phyloP scores from a whole-genome alignment of 2,888 invertebrate species.

The Gastrophysa polygoni region DNA sequence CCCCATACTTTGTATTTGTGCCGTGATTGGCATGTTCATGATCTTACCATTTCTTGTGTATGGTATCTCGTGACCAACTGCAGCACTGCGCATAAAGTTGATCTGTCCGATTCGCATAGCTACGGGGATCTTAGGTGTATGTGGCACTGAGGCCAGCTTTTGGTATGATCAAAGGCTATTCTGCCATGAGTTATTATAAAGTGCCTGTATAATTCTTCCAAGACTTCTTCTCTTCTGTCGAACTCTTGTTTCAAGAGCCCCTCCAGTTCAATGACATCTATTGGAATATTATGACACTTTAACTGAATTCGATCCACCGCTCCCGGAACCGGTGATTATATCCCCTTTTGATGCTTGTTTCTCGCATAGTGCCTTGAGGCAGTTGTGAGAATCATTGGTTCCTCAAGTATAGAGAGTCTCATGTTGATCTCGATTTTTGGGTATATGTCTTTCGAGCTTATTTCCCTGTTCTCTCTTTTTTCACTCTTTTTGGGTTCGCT shows the following conservation, averaged over 20 bases:
- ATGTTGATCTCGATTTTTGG: conserved; percentile 18
- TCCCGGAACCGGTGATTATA: neutral
- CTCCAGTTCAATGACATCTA: neutral
- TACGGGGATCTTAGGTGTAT: neutral
- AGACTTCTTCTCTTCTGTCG: neutral
- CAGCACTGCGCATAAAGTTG: neutral
- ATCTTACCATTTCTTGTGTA: too few relatives aligned
- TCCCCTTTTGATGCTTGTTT: neutral
- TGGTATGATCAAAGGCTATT: neutral
- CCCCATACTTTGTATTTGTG: too few relatives aligned
- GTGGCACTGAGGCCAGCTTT: too few relatives aligned
- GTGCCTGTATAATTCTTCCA: neutral
- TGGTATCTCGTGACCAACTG: neutral
- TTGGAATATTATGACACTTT: neutral
- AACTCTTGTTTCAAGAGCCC: neutral
- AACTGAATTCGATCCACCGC: conserved; percentile 5
- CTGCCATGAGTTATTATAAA: neutral
- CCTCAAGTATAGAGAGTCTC: neutral
- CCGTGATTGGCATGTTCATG: too few relatives aligned
- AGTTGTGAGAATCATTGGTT: neutral
- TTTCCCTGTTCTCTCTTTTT: neutral
- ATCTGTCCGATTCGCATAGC: neutral
- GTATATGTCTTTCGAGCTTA: neutral
- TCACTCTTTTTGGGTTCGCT: neutral
- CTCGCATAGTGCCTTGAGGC: conserved; percentile 3